Evolutionary conservation across 2,797 vertebrate species (phyloP).

Genomic region (Myotis daubentonii): DNA sequence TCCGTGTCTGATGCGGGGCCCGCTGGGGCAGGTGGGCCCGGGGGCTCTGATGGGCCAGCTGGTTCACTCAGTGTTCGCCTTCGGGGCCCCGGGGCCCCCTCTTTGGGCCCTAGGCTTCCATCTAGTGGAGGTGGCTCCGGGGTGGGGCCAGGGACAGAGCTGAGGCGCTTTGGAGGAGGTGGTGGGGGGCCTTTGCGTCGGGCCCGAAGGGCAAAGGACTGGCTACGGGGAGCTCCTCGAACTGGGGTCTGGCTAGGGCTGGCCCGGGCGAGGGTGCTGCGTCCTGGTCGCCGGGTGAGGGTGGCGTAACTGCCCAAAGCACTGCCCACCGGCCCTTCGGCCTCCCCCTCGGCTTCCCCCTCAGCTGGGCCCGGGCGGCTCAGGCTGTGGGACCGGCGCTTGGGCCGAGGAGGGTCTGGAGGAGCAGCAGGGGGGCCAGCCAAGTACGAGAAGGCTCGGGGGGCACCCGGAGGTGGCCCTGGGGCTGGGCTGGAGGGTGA

Average conservation of each 20-base stretch:
- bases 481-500: constrained; percentile 72
- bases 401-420: constrained; percentile 80
- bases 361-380: constrained; percentile 93
- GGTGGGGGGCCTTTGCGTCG: constrained; percentile 93
- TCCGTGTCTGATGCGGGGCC: constrained; percentile 81
- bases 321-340: constrained; percentile 84
- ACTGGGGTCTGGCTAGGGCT: constrained; percentile 78
- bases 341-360: constrained; percentile 92
- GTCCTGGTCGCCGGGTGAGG: constrained; percentile 90
- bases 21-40: not conserved
- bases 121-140: constrained; percentile 72
- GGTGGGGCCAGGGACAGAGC: constrained; percentile 88
- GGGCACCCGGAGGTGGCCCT: constrained; percentile 65
- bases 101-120: not conserved
- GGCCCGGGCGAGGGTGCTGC: constrained; percentile 83
- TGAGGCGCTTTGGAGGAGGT: constrained; percentile 94
- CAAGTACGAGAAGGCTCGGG: constrained; percentile 78
- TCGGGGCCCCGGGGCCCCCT: constrained; percentile 69
- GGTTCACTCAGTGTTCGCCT: constrained; percentile 91
- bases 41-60: constrained; percentile 75
- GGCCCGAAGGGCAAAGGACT: constrained; percentile 94
- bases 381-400: constrained; percentile 91
- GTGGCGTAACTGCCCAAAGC: constrained; percentile 93
- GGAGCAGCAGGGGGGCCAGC: constrained; percentile 23
- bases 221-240: constrained; percentile 90